A percentile compares a stretch with the other conserved stretches of the same genome.
phyloP scores from a whole-genome alignment of 2,888 invertebrate species.

The Iselma pallidipennis region DNA sequence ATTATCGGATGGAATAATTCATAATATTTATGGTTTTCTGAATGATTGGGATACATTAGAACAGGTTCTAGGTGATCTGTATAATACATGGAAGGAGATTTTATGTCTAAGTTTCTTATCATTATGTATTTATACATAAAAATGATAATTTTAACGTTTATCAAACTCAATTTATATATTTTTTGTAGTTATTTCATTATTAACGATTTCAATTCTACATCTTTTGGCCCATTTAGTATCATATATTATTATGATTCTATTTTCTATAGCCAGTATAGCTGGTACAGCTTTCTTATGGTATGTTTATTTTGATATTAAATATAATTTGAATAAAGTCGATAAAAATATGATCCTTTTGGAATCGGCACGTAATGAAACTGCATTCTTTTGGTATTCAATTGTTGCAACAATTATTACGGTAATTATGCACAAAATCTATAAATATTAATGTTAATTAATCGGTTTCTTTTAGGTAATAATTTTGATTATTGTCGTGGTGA shows the following conservation, averaged over 20 bases:
- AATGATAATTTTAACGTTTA: conserved; percentile 10
- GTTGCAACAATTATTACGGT: conserved; percentile 87
- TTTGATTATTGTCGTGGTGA: conserved; percentile 72
- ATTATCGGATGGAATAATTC: conserved; percentile 64
- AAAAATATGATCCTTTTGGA: conserved; percentile 66
- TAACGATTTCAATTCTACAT: conserved; percentile 83
- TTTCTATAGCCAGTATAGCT: conserved; percentile 74
- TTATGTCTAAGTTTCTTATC: conserved; percentile 78
- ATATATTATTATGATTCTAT: conserved; percentile 83
- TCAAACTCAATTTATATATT: conserved; percentile 9
- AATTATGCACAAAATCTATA: conserved; percentile 48
- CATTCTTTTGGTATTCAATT: conserved; percentile 83
- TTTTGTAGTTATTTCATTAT: conserved; percentile 76
- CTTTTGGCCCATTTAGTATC: conserved; percentile 82
- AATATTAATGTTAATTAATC: neutral
- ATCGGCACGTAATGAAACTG: conserved; percentile 81
- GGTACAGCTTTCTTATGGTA: conserved; percentile 86
- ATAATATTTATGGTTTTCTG: conserved; percentile 77
- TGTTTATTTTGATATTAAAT: conserved; percentile 78
- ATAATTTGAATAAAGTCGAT: conserved; percentile 63
- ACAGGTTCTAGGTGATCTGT: conserved; percentile 86
- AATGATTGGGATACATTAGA: conserved; percentile 89
- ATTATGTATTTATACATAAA: conserved; percentile 64
- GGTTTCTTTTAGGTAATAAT: conserved; percentile 66
- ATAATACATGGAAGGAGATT: conserved; percentile 86